Evolutionary conservation across 2,888 invertebrate species (phyloP).

Genomic region (Acrobasis suavella): DNA sequence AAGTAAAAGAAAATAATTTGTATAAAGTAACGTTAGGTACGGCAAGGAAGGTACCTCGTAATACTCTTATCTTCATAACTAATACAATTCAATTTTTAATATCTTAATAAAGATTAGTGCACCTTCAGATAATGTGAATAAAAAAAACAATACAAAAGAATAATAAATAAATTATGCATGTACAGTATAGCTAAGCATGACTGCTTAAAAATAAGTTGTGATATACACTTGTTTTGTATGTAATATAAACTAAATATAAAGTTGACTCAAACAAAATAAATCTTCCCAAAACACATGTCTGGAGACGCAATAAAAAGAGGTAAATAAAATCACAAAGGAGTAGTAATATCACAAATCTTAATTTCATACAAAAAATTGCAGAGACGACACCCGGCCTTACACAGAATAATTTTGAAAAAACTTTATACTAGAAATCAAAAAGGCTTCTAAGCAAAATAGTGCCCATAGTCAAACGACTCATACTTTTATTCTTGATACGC

Average conservation of each 20-base stretch:
- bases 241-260: background rate
- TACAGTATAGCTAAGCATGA: too few species aligned
- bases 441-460: too few species aligned
- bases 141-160: too few species aligned
- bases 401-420: background rate
- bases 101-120: background rate
- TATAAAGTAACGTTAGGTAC: background rate
- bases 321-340: constrained; percentile 12
- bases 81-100: background rate
- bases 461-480: too few species aligned
- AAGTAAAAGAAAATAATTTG: background rate
- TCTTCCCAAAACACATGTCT: background rate
- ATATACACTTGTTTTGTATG: too few species aligned
- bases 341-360: constrained; percentile 11
- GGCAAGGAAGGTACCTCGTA: background rate
- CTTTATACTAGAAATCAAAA: background rate
- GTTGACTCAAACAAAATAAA: background rate
- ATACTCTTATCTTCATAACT: background rate
- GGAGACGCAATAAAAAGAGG: background rate
- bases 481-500: too few species aligned
- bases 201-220: too few species aligned
- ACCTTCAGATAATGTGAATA: too few species aligned
- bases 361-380: background rate
- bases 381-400: background rate
- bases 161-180: too few species aligned